Percentiles rank a stretch among this genome's conserved stretches.
Conservation (phyloP, 2,797 vertebrate species). For the Furcifer pardalis region DNA sequence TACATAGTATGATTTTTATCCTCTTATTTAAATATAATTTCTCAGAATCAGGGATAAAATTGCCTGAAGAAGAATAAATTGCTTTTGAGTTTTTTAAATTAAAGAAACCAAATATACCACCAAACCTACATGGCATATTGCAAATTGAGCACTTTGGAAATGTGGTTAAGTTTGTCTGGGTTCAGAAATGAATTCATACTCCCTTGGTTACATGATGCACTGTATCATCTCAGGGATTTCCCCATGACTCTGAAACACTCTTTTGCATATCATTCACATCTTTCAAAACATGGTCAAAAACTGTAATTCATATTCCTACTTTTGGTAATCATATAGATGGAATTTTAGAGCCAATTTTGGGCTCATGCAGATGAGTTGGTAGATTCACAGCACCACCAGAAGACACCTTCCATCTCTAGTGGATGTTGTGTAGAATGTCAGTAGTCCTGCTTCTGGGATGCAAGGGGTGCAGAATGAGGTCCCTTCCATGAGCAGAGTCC, state of each 20-base stretch:
- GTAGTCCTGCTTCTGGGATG: not conserved
- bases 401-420: not conserved
- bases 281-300: not conserved
- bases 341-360: not conserved
- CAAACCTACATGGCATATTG: not conserved
- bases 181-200: constrained; percentile 39
- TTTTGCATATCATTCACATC: constrained; percentile 21
- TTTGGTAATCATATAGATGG: not conserved
- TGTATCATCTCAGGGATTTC: constrained; percentile 35
- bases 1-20: not conserved
- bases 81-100: constrained; percentile 19
- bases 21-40: not conserved
- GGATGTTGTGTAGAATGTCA: not conserved
- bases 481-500: not conserved
- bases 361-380: not conserved
- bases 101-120: constrained; percentile 3
- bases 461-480: not conserved
- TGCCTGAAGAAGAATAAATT: constrained; percentile 29
- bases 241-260: constrained; percentile 9
- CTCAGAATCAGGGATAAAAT: constrained; percentile 27
- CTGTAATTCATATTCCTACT: not conserved
- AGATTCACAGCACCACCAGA: not conserved
- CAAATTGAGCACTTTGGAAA: not conserved
- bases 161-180: constrained; percentile 42
- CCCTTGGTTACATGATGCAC: constrained; percentile 13